Percentiles rank a stretch among this genome's conserved stretches.
Conservation (phyloP, 2,113 vertebrate genomes). For the Nannobrachium achirus region DNA sequence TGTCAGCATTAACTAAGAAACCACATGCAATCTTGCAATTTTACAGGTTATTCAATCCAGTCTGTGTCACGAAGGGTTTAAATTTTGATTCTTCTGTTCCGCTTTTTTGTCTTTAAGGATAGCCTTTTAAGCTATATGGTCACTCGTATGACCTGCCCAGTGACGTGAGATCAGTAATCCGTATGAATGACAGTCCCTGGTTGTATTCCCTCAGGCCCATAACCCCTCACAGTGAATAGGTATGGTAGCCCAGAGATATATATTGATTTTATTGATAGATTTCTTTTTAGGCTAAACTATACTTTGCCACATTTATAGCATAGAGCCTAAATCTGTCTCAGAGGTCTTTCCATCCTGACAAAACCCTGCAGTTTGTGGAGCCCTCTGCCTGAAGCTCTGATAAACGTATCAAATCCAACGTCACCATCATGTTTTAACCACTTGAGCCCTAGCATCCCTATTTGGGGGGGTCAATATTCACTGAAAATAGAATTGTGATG, state of each 20-base stretch:
- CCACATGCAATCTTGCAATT: background rate
- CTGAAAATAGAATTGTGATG: too few relatives aligned
- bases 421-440: background rate
- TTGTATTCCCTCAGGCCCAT: background rate
- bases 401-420: background rate
- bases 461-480: too few relatives aligned
- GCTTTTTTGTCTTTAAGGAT: background rate
- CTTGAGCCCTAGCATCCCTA: too few relatives aligned
- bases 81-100: background rate
- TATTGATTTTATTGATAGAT: background rate
- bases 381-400: conserved; percentile 3
- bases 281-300: too few relatives aligned
- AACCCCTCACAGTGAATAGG: background rate
- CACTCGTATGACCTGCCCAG: background rate
- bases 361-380: background rate
- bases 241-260: background rate
- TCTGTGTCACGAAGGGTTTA: background rate
- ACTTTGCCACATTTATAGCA: too few relatives aligned
- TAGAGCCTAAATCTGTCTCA: background rate
- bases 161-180: conserved; percentile 14
- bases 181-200: background rate
- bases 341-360: background rate
- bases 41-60: background rate
- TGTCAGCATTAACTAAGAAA: background rate
- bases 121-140: background rate